Conservation (phyloP, 1,140 invertebrate species). For the Cotesia vestalis region DNA sequence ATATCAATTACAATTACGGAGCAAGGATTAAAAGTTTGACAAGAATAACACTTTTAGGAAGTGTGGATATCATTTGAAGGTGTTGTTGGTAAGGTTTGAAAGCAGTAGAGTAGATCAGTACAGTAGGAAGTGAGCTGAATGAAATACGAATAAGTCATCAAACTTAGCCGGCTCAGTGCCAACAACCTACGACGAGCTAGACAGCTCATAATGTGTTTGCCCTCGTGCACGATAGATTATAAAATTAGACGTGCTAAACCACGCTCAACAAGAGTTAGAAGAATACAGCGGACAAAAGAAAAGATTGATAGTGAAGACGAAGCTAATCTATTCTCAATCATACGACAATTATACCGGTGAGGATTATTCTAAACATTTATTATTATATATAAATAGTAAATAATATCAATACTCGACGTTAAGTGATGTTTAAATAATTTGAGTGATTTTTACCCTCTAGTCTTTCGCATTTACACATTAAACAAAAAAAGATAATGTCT, state of each 20-base stretch:
- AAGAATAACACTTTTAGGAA: background rate
- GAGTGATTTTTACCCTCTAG: constrained; percentile 38
- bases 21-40: too few relatives aligned
- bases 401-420: background rate
- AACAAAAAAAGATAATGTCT: constrained; percentile 19
- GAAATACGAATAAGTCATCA: constrained; percentile 47
- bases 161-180: constrained; percentile 51
- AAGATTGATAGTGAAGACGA: constrained; percentile 39
- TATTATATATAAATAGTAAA: constrained; percentile 3
- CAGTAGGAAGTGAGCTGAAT: constrained; percentile 36
- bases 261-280: constrained; percentile 43
- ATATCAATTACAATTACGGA: too few relatives aligned
- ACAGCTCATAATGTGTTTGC: constrained; percentile 54
- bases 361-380: constrained; percentile 20
- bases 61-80: background rate
- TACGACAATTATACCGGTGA: constrained; percentile 25
- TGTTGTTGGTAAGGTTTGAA: background rate
- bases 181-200: constrained; percentile 51
- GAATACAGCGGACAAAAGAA: constrained; percentile 42
- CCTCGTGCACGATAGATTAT: constrained; percentile 54
- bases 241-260: constrained; percentile 57
- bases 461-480: constrained; percentile 48
- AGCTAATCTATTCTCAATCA: constrained; percentile 9
- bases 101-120: background rate
- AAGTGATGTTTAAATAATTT: background rate